Evolutionary conservation across 2,888 invertebrate genomes (phyloP), one percentile per base, ranked within the genome.

Genomic region (Icerya purchasi): DNA sequence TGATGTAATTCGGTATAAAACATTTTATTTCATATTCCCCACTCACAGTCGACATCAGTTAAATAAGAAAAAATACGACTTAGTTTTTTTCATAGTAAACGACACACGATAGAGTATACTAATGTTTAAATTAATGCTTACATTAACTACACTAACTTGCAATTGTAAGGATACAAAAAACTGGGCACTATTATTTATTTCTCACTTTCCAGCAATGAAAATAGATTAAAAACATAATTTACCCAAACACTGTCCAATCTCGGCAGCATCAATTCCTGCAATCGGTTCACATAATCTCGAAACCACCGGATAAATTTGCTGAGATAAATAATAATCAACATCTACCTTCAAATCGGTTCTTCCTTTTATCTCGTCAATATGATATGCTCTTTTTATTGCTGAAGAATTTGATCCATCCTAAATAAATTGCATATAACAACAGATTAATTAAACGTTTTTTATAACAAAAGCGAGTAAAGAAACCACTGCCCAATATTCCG

Each of bases 261-360:
- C 78, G 57, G 85, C 86, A 2, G 87, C 81, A 73, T 96, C 94
- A 64, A 89, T 86, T 14, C 91, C 93, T 64, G 93, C 91, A 53
- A 99, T 86, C 0, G 96, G 96, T 64, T 93, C 93, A 69, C 92
- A 91, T 69, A 99, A 82, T 65, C 98, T 80, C 24, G 89, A 83
- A 62, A 97, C 84, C 0, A 99, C 94, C 0, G 98, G 98, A 71
- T 94, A 93, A 53, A 99, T 79, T 75, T 99, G 98, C 69, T 92
- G 86, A 0, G 87, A 79, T 65, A 98, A 75, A 73, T 99, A 99
- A 73, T 98, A 98, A 65, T 83, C 79, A 1, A 78, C 78, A 71
- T 98, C 98, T 2, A 89, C 76, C 70, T 83, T 83, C 1, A 90
- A 73, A 53, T 72, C 71, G 18, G 70, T 68, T 57, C 82, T 81